Base-by-base conservation (phyloP, 2,888 invertebrate genomes). In the Zelleria hepariella region DNA sequence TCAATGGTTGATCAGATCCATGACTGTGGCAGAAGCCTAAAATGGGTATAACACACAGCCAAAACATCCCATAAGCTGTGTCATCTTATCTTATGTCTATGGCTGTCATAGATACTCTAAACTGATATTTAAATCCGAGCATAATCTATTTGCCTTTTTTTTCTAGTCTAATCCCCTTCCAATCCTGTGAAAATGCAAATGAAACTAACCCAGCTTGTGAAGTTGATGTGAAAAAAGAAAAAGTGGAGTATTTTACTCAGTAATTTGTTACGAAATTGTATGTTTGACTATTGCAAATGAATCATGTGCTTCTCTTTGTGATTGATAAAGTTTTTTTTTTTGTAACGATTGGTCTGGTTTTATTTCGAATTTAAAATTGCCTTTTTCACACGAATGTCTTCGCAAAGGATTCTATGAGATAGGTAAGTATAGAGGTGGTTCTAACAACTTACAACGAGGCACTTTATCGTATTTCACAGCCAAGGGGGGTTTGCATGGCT, bases 361-460 rank as follows among this genome's bases (percentile, higher is more conserved):
- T 49, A 25, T 57, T 57, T 25, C 10, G 32, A 49, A 20, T 27
- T 21, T 21, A 23, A 51, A 20, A 23, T 49, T 53, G 5, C 53
- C 2, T 42, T 42, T 42, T 53, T 23, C 15, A 53, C 18, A 49
- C 53, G 25, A 68, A 78, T 81, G 79, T 77, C 78, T 78, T 75
- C 64, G 68, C 78, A 5, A 79, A 87, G 87, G 87, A 87, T 85
- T 86, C 80, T 85, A 80, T 76, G 86, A 87, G 68, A 83, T 87
- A 58, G 87, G 87, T 87, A 79, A 87, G 87, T 79, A 64, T 63
- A 71, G 2, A 51, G 64, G 52, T 68, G 58, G 60, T 60, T 55
- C 49, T 58, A 26, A 42, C 15, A 42, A 42, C 10, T 15, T 15
- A 1, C 32, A 15, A 42, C 32, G 10, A 15, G 32, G 15, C 32